Base-by-base conservation (phyloP, 2,113 vertebrate genomes). In the Microcebus lehilahytsara region DNA sequence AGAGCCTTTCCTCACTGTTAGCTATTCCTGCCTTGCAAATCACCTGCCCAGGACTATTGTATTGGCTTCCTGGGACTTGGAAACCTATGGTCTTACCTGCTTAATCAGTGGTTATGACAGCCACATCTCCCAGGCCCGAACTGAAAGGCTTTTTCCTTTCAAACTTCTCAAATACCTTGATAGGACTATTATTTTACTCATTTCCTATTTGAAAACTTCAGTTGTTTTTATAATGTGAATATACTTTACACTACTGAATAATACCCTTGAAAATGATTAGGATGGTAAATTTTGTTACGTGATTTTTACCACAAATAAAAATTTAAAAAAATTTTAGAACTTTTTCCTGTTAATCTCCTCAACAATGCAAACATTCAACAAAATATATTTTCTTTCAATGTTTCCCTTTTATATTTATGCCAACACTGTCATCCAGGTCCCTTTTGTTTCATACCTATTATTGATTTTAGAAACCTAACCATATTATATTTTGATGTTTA, bases 321-420 rank as follows among this genome's bases (percentile, higher is more conserved):
- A 20, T 51, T 69, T 84, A 17, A 0, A n/a, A 34, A 46, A 66
- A 1, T 22, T 85, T 40, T n/a, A 32, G 25, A 60, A 3, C 78
- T 51, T 60, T 92, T 93, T 89, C 92, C 46, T 56, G 81, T 13
- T 93, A 22, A 17, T 75, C 2, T 0, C 34, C 60, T 42, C 32
- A 62, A 71, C 16, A 75, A 92, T 49, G 30, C 25, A 92, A 90
- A 92, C 16, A 81, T 96, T 77, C 58, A 97, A 94, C 27, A 85
- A 72, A 60, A 83, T 9, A 37, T 56, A 72, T 58, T 75, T 69
- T 78, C 60, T 77, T 75, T 27, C 11, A 87, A 40, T 22, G 9
- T 87, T 91, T 53, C 42, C 87, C 12, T 84, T 93, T 85, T 83
- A 66, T 67, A 60, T 79, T 85, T 74, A 87, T 4, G 37, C 46